Evolutionary conservation across 2,113 vertebrate species (phyloP).

Genomic region (Heterotilapia buettikoferi): DNA sequence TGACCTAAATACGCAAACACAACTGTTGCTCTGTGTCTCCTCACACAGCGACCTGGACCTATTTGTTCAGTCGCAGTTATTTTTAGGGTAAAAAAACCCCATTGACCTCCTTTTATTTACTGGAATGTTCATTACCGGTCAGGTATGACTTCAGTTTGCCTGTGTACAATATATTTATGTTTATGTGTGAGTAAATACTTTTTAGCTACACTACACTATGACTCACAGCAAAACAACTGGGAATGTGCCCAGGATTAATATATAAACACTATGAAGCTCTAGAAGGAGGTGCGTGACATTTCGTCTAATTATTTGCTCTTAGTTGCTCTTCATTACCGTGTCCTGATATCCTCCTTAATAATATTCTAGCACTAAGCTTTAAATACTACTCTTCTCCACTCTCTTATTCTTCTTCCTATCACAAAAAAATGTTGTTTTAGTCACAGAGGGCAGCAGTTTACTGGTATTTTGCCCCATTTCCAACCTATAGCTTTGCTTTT

Average conservation of each 20-base stretch:
- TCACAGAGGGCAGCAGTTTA: not conserved
- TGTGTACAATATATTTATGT: not conserved
- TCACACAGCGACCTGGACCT: constrained; percentile 24
- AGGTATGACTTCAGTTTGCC: not conserved
- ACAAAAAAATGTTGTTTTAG: not conserved
- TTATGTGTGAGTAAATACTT: not conserved
- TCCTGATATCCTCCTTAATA: not conserved
- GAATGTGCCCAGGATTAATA: not conserved
- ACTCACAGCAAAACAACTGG: not conserved
- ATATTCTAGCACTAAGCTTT: not conserved
- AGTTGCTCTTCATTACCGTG: not conserved
- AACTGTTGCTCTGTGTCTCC: constrained; percentile 23
- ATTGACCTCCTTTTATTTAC: not conserved
- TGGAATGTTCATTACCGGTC: not conserved
- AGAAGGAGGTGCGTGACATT: not conserved
- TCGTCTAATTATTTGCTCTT: not conserved
- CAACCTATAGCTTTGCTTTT: not conserved
- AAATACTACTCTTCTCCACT: not conserved
- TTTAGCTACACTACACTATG: not conserved
- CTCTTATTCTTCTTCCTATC: not conserved
- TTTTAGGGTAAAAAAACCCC: constrained; percentile 16
- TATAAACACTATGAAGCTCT: not conserved
- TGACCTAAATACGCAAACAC: constrained; percentile 40
- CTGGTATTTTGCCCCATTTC: not conserved
- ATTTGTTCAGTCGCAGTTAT: constrained; percentile 3